Evolutionary conservation across 2,797 vertebrate species (phyloP).

Genomic region (Chaetophractus vellerosus): DNA sequence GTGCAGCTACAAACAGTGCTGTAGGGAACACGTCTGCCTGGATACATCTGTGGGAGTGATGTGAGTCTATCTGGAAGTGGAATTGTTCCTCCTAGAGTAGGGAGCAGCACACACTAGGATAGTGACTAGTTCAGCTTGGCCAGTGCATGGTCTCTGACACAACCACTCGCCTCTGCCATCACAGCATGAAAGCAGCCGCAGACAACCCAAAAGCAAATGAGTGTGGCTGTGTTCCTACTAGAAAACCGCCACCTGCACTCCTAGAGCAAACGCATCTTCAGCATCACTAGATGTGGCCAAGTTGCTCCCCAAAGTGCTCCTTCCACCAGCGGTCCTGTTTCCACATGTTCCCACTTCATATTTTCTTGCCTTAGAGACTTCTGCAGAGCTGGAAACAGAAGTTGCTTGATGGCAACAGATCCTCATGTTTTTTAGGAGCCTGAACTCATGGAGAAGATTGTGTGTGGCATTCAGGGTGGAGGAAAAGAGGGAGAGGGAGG

Average conservation of each 20-base stretch:
- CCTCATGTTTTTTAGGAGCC: background rate
- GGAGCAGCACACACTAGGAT: too few species aligned
- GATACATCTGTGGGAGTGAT: background rate
- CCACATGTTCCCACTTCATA: background rate
- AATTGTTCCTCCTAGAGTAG: background rate
- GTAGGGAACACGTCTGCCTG: fast-evolving
- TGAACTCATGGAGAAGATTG: background rate
- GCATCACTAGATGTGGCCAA: background rate
- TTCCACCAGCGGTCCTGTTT: background rate
- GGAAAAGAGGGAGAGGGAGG: background rate
- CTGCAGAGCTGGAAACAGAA: background rate
- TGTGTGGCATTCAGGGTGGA: background rate
- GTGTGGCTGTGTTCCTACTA: fast-evolving
- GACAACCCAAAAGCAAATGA: background rate
- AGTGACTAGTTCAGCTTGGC: background rate
- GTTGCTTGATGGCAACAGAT: background rate
- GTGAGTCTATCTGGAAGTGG: fast-evolving
- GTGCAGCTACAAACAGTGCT: background rate
- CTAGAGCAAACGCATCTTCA: fast-evolving
- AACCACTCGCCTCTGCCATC: too few species aligned
- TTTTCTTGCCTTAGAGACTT: background rate
- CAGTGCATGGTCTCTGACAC: too few species aligned
- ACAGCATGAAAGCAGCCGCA: fast-evolving
- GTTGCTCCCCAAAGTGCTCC: background rate
- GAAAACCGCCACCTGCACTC: background rate